phyloP scores from a whole-genome alignment of 2,888 invertebrate species.

The Sphaerophoria taeniata region DNA sequence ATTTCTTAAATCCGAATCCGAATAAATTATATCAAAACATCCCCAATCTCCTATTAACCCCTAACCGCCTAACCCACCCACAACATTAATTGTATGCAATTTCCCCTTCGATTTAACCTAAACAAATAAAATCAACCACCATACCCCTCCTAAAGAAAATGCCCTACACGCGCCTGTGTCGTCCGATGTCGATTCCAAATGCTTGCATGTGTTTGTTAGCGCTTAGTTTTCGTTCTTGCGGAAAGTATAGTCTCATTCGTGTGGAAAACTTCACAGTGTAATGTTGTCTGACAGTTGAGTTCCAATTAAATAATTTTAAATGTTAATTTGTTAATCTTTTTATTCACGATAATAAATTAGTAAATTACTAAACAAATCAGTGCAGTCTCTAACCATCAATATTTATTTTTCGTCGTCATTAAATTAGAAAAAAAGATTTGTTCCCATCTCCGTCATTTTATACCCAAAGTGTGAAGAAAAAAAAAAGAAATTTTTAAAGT shows the following conservation, averaged over 20 bases:
- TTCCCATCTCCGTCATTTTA: neutral
- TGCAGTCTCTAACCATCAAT: slow-evolving; percentile 23
- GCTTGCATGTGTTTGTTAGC: too few species aligned
- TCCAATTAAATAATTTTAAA: slow-evolving; percentile 35
- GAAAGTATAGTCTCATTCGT: slow-evolving; percentile 65
- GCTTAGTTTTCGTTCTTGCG: slow-evolving; percentile 15
- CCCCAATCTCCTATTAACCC: slow-evolving; percentile 15
- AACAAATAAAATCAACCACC: slow-evolving; percentile 10
- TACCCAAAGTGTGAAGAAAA: slow-evolving; percentile 19
- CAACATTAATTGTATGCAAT: neutral
- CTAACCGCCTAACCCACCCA: neutral
- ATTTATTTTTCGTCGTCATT: slow-evolving; percentile 1
- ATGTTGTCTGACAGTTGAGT: slow-evolving; percentile 58
- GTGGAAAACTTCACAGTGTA: slow-evolving; percentile 72
- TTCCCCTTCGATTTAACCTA: slow-evolving; percentile 2
- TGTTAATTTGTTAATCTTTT: slow-evolving; percentile 46
- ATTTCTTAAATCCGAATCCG: too few species aligned
- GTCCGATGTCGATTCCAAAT: slow-evolving; percentile 4
- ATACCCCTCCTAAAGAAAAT: slow-evolving; percentile 26
- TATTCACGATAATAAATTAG: slow-evolving; percentile 25
- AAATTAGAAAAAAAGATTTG: slow-evolving; percentile 11
- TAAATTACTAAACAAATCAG: slow-evolving; percentile 32
- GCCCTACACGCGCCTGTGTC: slow-evolving; percentile 34
- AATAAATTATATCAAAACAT: neutral
- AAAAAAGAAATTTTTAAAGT: neutral